Base-by-base conservation (phyloP, 2,888 invertebrate species). In the Trichopria drosophilae region DNA sequence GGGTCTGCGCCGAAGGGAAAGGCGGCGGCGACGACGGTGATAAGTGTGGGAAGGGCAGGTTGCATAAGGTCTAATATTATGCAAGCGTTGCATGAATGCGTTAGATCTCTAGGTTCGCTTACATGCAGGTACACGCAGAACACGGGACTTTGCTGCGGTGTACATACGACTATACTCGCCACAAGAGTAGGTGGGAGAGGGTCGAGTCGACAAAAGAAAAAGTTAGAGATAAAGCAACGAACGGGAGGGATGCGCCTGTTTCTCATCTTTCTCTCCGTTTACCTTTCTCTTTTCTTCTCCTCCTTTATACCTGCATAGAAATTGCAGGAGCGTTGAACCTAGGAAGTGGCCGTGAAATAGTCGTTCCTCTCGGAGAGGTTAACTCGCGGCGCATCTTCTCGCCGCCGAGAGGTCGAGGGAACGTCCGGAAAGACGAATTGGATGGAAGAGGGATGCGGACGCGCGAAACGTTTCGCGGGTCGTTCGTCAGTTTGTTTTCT, bases 21-120 rank as follows among this genome's bases (percentile, higher is more conserved):
- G 52, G 39, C 43, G 12, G 10, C n/a, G 18, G 35, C 35, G 49
- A 58, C 60, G 65, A 65, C 69, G 67, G 69, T 73, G 73, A 74
- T 74, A 73, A 74, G 74, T 74, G 74, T 74, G 74, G 74, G 74
- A 74, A 74, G 73, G 74, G 73, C 72, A 71, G 64, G 67, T 72
- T 72, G 68, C 71, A 72, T 68, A 72, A 69, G 68, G 63, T 66
- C 65, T 72, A 67, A 73, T 73, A 71, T 73, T 72, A 73, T 73
- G 71, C 71, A 69, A 72, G 72, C 66, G 58, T 62, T 63, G 58
- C 58, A 60, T 67, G 68, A 66, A 72, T 72, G 69, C 72, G 71
- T 73, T 67, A 64, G 66, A 67, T 64, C 57, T 51, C 55, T 49
- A 39, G 51, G 53, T 58, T 59, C 54, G 59, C 60, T 62, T 60